phyloP scores from a whole-genome alignment of 1,140 invertebrate species.

The Aphaenogaster rudis region DNA sequence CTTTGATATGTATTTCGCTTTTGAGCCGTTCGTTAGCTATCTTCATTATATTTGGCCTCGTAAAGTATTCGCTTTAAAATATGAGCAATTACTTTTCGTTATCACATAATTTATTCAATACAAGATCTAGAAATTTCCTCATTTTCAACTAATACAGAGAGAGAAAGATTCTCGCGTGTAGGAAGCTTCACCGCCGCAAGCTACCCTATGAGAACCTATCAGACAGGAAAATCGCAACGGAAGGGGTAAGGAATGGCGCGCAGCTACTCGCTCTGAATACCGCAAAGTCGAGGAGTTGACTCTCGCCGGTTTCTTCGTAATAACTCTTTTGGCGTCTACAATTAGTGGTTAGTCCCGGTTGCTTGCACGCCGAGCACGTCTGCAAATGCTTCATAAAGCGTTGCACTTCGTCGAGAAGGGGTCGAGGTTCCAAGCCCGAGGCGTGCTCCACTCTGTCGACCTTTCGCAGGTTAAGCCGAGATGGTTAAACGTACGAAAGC shows the following conservation, averaged over 20 bases:
- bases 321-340: slow-evolving; percentile 77
- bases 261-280: slow-evolving; percentile 57
- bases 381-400: slow-evolving; percentile 81
- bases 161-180: no score
- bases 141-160: not conserved
- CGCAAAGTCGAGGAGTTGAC: slow-evolving; percentile 57
- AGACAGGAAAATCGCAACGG: slow-evolving; percentile 17
- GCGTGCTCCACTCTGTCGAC: slow-evolving; percentile 18
- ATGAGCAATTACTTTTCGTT: slow-evolving; percentile 30
- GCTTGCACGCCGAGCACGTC: slow-evolving; percentile 77
- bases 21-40: not conserved
- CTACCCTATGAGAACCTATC: not conserved
- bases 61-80: slow-evolving; percentile 29
- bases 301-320: slow-evolving; percentile 64
- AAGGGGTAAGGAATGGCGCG: slow-evolving; percentile 4
- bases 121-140: slow-evolving; percentile 11
- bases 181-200: not conserved
- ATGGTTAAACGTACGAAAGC: slow-evolving; percentile 52
- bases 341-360: slow-evolving; percentile 79
- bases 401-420: slow-evolving; percentile 48
- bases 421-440: slow-evolving; percentile 6
- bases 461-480: slow-evolving; percentile 1
- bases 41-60: not conserved
- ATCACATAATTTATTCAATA: slow-evolving; percentile 31
- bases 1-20: slow-evolving; percentile 10